Evolutionary conservation across 2,888 invertebrate genomes (phyloP).

Genomic region (Stictocephala bisonia): DNA sequence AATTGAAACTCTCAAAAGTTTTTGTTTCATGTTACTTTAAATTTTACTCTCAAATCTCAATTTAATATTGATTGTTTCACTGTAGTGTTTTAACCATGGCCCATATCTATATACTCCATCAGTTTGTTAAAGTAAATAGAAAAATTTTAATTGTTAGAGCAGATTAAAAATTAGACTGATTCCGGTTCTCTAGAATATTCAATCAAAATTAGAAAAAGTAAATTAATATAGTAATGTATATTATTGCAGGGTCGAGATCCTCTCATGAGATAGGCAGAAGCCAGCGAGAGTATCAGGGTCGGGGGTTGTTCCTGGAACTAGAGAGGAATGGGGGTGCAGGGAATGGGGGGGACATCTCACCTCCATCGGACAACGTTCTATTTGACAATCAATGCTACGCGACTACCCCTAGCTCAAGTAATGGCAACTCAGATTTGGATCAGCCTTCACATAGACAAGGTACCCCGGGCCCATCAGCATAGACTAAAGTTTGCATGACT

Average conservation of each 20-base stretch:
- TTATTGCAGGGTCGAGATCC: conserved; percentile 68
- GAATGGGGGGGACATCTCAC: conserved; percentile 73
- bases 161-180: background rate
- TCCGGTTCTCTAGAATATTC: background rate
- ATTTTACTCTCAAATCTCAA: too few species aligned
- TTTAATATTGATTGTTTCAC: background rate
- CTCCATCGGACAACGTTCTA: conserved; percentile 92
- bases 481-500: too few species aligned
- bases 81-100: conserved; percentile 17
- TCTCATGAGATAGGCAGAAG: conserved; percentile 77
- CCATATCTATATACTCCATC: background rate
- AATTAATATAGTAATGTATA: conserved; percentile 28
- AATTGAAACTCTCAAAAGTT: too few species aligned
- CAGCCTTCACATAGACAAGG: conserved; percentile 66
- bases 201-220: background rate
- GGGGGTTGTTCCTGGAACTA: conserved; percentile 79
- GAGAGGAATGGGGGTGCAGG: conserved; percentile 73
- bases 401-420: conserved; percentile 93
- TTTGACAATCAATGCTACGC: conserved; percentile 97
- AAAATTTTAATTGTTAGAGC: background rate
- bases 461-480: too few species aligned
- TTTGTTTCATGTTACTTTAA: too few species aligned
- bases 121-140: background rate
- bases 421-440: conserved; percentile 91
- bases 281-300: conserved; percentile 69